Base-by-base conservation (phyloP, 2,113 vertebrate genomes). In the Ia io region DNA sequence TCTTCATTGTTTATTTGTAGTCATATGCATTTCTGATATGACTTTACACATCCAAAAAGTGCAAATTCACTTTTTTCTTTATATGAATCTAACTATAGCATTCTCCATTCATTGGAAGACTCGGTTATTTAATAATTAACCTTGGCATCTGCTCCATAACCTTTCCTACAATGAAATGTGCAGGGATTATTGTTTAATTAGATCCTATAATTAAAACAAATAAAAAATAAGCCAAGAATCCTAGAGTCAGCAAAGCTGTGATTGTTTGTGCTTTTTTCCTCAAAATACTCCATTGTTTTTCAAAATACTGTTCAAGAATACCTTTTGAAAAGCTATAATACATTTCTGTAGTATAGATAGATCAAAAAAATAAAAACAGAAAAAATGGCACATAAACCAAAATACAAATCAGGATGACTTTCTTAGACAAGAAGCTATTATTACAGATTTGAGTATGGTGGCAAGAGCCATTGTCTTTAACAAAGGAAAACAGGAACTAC, bases 101-200 rank as follows among this genome's bases (percentile, higher is more conserved):
- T 85, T 88, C 22, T 23, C n/a, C 83, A 23, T 84, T 95, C 56
- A 35, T 22, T 94, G 71, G 94, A 61, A 80, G 73, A 67, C 42
- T 94, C 73, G 37, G 69, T n/a, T 71, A 49, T 90, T 59, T 73
- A 94, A 28, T 96, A 97, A 83, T 90, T 80, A 96, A 71, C 96
- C 61, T 92, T 92, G 65, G 44, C 91, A 25, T 93, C 67, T 92
- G 80, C 49, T 63, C 42, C 32, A 80, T n/a, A 53, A 63, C 85
- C 71, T 93, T 94, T 84, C 69, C 97, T 88, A 87, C 44, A 96
- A 92, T 40, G n/a, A 83, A 96, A 56, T 10, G 74, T 85, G 78
- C 70, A 94, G 79, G 74, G 63, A 85, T 67, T 79, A 65, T 51
- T 97, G 89, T 95, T 98, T 96, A 96, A 95, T 95, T 92, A 85